These are phyloP conservation scores for Epizoanthus scotinus DNA, from an alignment of 92 coral and sea anemone species.

Conservation along the genomic window DNA sequence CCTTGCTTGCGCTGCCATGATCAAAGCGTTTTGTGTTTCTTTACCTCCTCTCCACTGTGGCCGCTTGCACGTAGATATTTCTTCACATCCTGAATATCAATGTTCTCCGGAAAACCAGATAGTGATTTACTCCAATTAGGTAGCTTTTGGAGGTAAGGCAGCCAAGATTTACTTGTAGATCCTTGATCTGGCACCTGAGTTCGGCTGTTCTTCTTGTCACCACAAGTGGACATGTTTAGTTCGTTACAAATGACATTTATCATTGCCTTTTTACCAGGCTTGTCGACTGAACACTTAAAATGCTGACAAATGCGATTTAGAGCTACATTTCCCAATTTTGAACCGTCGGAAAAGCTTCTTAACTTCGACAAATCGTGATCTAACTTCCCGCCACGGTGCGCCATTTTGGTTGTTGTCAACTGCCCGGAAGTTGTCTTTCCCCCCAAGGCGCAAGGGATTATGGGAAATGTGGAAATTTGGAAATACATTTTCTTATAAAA, in stretches of 20 bases:
- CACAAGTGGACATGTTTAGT: conserved; percentile 53
- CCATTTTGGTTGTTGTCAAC: conserved; percentile 26
- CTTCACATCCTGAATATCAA: conserved; percentile 46
- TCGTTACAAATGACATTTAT: conserved; percentile 44
- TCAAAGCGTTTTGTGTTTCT: conserved; percentile 58
- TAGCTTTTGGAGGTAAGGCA: conserved; percentile 51
- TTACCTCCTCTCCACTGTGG: conserved; percentile 26
- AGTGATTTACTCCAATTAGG: conserved; percentile 48
- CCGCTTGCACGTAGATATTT: conserved; percentile 44
- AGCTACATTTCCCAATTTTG: conserved; percentile 1
- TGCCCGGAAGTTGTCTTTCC: conserved; percentile 14
- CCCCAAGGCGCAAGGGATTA: conserved; percentile 47
- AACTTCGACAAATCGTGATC: neutral
- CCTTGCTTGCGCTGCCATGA: conserved; percentile 64
- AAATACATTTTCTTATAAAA: too few relatives aligned
- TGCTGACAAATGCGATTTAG: conserved; percentile 8
- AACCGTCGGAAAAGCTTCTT: neutral
- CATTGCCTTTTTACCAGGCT: conserved; percentile 47
- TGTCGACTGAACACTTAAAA: neutral
- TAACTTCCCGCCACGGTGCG: neutral
- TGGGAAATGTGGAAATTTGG: conserved; percentile 44
- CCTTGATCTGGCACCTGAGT: conserved; percentile 9
- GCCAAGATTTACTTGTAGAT: conserved; percentile 1
- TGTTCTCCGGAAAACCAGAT: conserved; percentile 38
- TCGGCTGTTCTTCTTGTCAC: conserved; percentile 30